Evolutionary conservation across 2,113 vertebrate species (phyloP).

Genomic region (human): GRCh38 chr15:87859001-87859500

Average conservation of each 20-base stretch:
- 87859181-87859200: neutral
- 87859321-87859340: neutral
- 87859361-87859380: neutral
- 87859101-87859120: neutral
- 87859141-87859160: neutral
- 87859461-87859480: neutral
- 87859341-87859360: neutral
- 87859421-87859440: neutral
- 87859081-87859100: neutral
- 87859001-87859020: neutral
- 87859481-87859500: neutral
- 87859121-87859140: neutral
- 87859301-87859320: neutral
- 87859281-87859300: neutral
- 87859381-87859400: neutral
- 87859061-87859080: fast-evolving
- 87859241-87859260: neutral
- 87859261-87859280: neutral
- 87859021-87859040: neutral
- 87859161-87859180: neutral
- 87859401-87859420: neutral
- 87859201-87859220: neutral
- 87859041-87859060: neutral
- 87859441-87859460: neutral
- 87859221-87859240: neutral